phyloP scores from a whole-genome alignment of 53 echinoderm and acorn worm genomes.

The Temnopleurus reevesii region DNA sequence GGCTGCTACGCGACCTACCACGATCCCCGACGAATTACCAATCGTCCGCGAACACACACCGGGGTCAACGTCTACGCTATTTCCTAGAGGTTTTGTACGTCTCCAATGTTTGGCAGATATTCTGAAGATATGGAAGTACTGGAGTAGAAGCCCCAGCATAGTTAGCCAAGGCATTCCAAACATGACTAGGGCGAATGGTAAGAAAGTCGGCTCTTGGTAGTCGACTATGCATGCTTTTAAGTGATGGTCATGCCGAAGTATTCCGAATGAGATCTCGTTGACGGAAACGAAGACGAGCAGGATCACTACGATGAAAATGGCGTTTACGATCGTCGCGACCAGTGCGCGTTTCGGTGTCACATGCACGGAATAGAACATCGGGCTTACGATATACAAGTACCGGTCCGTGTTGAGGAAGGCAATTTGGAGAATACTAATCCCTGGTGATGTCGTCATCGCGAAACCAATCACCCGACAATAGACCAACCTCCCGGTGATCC shows the following conservation, averaged over 20 bases:
- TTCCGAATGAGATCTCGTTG: background rate
- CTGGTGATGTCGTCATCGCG: background rate
- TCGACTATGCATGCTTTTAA: background rate
- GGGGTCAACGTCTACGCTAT: too few relatives aligned
- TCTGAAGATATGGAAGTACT: too few relatives aligned
- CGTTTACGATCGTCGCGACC: background rate
- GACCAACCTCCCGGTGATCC: background rate
- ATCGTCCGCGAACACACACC: too few relatives aligned
- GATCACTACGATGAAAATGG: background rate
- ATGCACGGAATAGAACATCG: background rate
- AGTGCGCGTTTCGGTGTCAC: background rate
- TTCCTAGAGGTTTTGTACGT: too few relatives aligned
- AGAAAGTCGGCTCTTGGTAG: background rate
- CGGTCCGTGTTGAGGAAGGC: background rate
- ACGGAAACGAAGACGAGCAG: background rate
- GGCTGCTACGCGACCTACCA: too few relatives aligned
- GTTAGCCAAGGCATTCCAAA: too few relatives aligned
- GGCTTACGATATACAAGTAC: background rate
- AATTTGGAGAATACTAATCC: background rate
- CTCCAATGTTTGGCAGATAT: too few relatives aligned
- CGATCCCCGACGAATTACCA: too few relatives aligned
- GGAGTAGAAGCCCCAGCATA: too few relatives aligned
- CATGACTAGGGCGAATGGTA: background rate
- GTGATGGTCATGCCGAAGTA: background rate
- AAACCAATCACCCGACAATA: background rate